Conservation (phyloP, 2,888 invertebrate genomes). For the Zeuzera pyrina region DNA sequence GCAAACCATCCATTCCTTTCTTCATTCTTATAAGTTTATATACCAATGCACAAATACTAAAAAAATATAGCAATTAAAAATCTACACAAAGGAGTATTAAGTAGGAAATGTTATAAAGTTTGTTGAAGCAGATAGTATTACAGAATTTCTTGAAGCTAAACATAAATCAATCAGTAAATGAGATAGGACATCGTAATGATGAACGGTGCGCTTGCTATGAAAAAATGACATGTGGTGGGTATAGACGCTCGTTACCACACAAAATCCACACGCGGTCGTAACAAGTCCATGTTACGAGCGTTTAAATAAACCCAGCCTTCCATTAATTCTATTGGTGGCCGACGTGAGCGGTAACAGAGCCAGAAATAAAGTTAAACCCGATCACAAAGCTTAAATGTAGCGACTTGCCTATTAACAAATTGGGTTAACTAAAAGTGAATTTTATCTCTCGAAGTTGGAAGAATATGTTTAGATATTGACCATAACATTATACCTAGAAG, state of each 20-base stretch:
- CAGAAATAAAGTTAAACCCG: slow-evolving; percentile 60
- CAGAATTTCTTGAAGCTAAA: slow-evolving; percentile 3
- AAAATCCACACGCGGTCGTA: slow-evolving; percentile 56
- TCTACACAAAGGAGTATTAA: background rate
- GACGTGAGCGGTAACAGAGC: slow-evolving; percentile 40
- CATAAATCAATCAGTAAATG: slow-evolving; percentile 20
- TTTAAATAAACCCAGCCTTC: slow-evolving; percentile 63
- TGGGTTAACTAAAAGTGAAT: background rate
- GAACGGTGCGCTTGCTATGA: slow-evolving; percentile 25
- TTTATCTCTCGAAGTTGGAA: no score
- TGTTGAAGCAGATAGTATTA: no score
- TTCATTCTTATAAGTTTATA: background rate
- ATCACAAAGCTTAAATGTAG: slow-evolving; percentile 24
- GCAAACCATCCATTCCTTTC: slow-evolving; percentile 3
- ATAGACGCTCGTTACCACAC: slow-evolving; percentile 36
- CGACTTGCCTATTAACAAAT: background rate
- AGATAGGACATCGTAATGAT: slow-evolving; percentile 24
- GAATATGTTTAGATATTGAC: no score
- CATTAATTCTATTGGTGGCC: slow-evolving; percentile 53
- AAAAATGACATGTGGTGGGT: slow-evolving; percentile 34
- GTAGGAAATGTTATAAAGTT: no score
- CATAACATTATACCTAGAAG: no score
- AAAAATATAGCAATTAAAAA: no score
- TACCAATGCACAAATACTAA: background rate
- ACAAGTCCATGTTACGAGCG: slow-evolving; percentile 57